These are phyloP conservation scores for Cenopis cana DNA, from an alignment of 2,888 invertebrate genomes.

Conservation along the genomic window DNA sequence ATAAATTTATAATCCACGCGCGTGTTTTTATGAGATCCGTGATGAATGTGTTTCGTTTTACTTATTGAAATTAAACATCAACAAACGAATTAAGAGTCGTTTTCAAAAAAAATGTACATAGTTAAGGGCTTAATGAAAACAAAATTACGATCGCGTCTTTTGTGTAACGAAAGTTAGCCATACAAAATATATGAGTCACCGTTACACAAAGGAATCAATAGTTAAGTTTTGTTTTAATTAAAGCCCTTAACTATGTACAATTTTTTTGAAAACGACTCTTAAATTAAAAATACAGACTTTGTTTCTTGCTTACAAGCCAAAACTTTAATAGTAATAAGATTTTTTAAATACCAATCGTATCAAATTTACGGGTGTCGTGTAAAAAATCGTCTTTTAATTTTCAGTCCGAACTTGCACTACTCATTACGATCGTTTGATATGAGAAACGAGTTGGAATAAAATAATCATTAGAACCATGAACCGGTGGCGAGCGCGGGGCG, in stretches of 20 bases:
- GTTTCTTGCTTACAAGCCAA: neutral
- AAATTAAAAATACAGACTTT: neutral
- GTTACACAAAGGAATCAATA: no score
- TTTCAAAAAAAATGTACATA: no score
- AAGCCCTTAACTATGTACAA: no score
- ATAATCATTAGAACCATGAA: slow-evolving; percentile 72
- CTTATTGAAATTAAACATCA: neutral
- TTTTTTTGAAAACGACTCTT: no score
- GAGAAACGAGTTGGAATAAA: slow-evolving; percentile 58
- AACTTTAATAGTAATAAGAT: neutral
- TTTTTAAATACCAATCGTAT: neutral
- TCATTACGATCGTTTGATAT: neutral
- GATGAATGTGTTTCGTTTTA: slow-evolving; percentile 19
- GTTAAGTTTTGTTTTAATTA: no score
- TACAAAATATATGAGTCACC: no score
- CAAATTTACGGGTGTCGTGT: neutral
- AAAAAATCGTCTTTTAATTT: neutral
- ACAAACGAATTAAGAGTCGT: neutral
- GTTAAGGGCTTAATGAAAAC: no score
- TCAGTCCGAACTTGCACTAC: neutral
- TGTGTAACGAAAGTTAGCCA: no score
- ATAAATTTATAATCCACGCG: slow-evolving; percentile 9
- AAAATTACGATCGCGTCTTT: no score
- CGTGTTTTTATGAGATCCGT: slow-evolving; percentile 20
- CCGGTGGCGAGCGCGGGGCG: slow-evolving; percentile 71